Evolutionary conservation across 2,797 vertebrate genomes (phyloP), one percentile per base, ranked within the genome.

Genomic region (Siniperca undulata): DNA sequence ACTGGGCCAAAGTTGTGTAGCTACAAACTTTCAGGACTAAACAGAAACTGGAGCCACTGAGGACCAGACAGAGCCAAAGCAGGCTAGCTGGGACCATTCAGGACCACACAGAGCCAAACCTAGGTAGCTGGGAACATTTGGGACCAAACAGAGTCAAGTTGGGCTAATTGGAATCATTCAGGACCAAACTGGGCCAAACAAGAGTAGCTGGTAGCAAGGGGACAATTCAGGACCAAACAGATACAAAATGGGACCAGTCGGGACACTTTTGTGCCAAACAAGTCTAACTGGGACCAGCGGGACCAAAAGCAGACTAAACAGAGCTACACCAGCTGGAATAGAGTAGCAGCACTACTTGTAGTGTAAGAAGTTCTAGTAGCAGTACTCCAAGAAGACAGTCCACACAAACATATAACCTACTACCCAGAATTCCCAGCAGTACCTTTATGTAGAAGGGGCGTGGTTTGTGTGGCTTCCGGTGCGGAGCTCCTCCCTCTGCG

Each of bases 371-470:
- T 44, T 19, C 48, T 20, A 20, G 20, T 27, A 24, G 9, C 13
- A 44, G 16, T 22, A 60, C 44, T 48, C 19, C 9, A 60, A 11
- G 0, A 20, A 20, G 0, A 27, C 48, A 55, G 30, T 34, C 16
- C 38, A 16, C 27, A 34, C 20, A 12, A 20, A 27, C 19, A 30
- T 12, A 3, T 56, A 44, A 53, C 6, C 6, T 44, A 50, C 19
- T 46, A 73, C 60, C 27, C 77, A 75, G 42, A 74, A 64, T 40
- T 19, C 50, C 12, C 7, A 19, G 69, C 34, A 13, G 70, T 92
- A 95, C 94, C 94, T 93, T 19, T 84, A 0, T 48, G 48, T 1
- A 95, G 77, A 36, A 95, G 93, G 46, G 92, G 93, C 0, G 93
- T 93, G 81, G 90, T 58, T 2, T 89, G 88, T 0, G 76, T 74